phyloP scores from a whole-genome alignment of 2,797 vertebrate genomes.

The Hipposideros larvatus region DNA sequence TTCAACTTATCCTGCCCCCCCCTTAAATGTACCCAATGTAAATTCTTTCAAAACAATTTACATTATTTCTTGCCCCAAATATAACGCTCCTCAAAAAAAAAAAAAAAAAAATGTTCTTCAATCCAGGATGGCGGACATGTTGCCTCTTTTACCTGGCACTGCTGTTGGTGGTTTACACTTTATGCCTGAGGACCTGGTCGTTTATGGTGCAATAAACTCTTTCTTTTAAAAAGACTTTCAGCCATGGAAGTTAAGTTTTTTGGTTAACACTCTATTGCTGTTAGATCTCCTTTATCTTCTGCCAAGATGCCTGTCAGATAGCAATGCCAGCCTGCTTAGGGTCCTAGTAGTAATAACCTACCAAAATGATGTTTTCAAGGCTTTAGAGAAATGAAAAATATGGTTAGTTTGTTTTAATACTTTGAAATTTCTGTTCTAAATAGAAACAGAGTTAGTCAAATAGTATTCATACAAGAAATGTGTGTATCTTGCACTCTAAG shows the following conservation, averaged over 20 bases:
- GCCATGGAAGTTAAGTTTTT: not conserved
- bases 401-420: not conserved
- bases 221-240: not conserved
- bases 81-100: no score
- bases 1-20: not conserved
- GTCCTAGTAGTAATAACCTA: not conserved
- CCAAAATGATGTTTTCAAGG: not conserved
- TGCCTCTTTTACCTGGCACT: not conserved
- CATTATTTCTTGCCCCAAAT: not conserved
- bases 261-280: not conserved
- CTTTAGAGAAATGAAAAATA: not conserved
- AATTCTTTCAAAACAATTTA: not conserved
- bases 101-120: not conserved
- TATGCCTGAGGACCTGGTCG: not conserved
- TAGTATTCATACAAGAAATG: not conserved
- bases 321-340: not conserved
- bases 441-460: not conserved
- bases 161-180: not conserved
- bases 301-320: not conserved
- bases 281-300: not conserved
- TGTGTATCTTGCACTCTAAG: not conserved
- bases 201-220: not conserved
- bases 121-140: not conserved
- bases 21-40: not conserved
- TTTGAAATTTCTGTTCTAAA: not conserved